phyloP scores from a whole-genome alignment of 2,113 vertebrate genomes.

The Lophochroa leadbeateri region DNA sequence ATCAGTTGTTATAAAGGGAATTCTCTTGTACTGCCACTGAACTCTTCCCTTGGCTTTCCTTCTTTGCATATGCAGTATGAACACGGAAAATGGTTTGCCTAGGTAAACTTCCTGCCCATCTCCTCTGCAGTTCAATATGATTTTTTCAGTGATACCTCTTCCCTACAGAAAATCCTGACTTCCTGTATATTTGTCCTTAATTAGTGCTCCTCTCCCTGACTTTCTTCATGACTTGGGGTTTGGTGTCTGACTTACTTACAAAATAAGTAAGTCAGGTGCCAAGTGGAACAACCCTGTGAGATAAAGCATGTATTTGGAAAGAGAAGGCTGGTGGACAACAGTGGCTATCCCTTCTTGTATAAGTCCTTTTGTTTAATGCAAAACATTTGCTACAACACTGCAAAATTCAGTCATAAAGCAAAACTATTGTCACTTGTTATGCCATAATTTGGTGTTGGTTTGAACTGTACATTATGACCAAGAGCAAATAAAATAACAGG shows the following conservation, averaged over 20 bases:
- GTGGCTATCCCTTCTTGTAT: neutral
- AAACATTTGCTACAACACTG: neutral
- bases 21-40: neutral
- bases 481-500: neutral
- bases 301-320: neutral
- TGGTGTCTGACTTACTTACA: neutral
- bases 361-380: neutral
- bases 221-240: rapidly evolving
- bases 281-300: neutral
- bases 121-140: neutral
- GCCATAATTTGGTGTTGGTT: neutral
- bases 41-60: neutral
- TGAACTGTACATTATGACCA: neutral
- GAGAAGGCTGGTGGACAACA: rapidly evolving
- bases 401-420: neutral
- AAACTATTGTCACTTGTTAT: neutral
- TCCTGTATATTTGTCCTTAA: neutral
- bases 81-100: neutral
- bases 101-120: neutral
- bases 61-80: neutral
- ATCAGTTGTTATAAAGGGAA: neutral
- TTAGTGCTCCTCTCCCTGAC: neutral
- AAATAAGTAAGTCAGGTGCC: neutral
- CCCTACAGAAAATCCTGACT: neutral
- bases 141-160: neutral